phyloP scores from a whole-genome alignment of 1,140 invertebrate genomes.

The Megalonaias nervosa region DNA sequence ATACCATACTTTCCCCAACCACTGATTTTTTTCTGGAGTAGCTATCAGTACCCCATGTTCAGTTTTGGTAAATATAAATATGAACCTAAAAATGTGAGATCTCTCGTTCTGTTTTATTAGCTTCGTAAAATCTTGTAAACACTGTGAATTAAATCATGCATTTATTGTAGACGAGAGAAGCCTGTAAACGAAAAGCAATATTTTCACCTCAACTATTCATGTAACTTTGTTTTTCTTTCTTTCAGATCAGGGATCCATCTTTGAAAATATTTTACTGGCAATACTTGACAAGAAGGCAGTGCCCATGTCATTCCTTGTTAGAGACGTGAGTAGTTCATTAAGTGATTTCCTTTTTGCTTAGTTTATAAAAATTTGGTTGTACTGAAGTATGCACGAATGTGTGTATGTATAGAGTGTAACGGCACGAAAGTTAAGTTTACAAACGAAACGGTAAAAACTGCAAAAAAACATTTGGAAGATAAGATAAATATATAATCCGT shows the following conservation, averaged over 20 bases:
- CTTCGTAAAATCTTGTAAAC: background rate
- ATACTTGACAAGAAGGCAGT: constrained; percentile 51
- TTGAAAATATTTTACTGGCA: constrained; percentile 45
- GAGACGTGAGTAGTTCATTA: constrained; percentile 46
- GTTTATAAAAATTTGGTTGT: no score
- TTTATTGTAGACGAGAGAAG: background rate
- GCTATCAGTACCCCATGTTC: no score
- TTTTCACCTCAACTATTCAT: background rate
- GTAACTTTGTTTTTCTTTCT: background rate
- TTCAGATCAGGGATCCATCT: constrained; percentile 56
- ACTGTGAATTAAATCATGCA: background rate
- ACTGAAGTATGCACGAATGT: no score
- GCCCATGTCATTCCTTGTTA: constrained; percentile 55
- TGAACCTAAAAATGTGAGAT: background rate
- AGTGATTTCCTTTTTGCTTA: no score
- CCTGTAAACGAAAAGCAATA: background rate
- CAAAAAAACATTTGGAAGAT: no score
- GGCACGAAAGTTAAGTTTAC: no score
- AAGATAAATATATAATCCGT: no score
- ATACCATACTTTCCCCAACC: no score
- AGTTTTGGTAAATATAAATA: no score
- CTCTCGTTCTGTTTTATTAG: background rate
- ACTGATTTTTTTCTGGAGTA: no score
- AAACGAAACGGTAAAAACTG: no score
- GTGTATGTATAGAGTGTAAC: no score